phyloP scores from a whole-genome alignment of 2,113 vertebrate species.

The Cheirogaleus medius region DNA sequence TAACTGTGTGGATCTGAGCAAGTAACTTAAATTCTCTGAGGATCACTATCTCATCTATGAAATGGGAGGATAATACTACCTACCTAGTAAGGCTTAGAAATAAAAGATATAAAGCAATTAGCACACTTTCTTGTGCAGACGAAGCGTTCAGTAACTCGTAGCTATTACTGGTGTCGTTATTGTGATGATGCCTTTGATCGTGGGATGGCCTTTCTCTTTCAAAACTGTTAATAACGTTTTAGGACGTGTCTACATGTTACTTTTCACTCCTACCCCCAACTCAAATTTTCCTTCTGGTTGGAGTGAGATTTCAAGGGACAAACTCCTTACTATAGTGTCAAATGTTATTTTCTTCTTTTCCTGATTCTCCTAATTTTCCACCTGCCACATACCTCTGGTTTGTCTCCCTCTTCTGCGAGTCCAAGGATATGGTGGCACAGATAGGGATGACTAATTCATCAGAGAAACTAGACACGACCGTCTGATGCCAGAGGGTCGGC shows the following conservation, averaged over 20 bases:
- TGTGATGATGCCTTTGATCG: neutral
- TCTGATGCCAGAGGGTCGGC: neutral
- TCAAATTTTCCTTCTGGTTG: neutral
- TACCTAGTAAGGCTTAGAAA: neutral
- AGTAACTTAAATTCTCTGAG: neutral
- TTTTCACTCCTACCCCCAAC: neutral
- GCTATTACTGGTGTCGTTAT: neutral
- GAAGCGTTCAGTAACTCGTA: neutral
- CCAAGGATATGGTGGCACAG: neutral
- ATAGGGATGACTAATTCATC: neutral
- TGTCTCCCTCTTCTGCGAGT: neutral
- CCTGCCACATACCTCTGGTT: neutral
- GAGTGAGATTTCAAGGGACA: neutral
- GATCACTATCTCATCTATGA: neutral
- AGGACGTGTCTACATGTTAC: neutral
- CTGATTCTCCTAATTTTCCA: neutral
- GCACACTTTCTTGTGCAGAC: neutral
- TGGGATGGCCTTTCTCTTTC: neutral
- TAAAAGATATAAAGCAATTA: neutral
- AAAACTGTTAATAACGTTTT: neutral
- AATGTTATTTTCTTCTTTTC: neutral
- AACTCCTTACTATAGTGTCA: neutral
- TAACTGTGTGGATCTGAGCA: neutral
- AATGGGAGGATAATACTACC: neutral
- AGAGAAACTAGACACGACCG: neutral